These are phyloP conservation scores for Eolophus roseicapilla DNA, from an alignment of 2,113 vertebrate species.

Conservation along the genomic window DNA sequence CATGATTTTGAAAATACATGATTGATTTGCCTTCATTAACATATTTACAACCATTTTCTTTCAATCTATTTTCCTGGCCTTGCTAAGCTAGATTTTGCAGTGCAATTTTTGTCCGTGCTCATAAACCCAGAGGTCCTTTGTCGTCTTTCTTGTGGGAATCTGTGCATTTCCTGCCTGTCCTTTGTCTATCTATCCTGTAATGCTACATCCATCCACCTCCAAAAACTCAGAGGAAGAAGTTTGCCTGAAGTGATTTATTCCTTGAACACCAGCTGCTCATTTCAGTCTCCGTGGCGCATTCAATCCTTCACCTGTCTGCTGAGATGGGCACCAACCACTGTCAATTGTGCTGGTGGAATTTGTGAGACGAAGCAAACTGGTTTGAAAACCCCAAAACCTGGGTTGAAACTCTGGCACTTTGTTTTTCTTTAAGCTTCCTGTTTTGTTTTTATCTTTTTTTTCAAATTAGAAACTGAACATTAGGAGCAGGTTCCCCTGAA, in stretches of 20 bases:
- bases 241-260: background rate
- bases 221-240: background rate
- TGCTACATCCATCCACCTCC: background rate
- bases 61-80: background rate
- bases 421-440: background rate
- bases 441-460: background rate
- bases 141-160: background rate
- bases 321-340: background rate
- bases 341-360: background rate
- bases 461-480: background rate
- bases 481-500: background rate
- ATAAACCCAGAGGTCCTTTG: background rate
- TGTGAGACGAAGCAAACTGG: background rate
- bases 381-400: background rate
- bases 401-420: background rate
- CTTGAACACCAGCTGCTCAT: background rate
- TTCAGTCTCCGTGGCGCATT: conserved; percentile 21
- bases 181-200: background rate
- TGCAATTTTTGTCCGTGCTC: background rate
- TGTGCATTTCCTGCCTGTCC: background rate
- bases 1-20: background rate
- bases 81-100: background rate
- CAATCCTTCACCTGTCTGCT: background rate
- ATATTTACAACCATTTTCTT: background rate
- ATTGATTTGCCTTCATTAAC: background rate